A percentile compares a stretch with the other conserved stretches of the same genome.
These are phyloP conservation scores for Neoscelio sp. DNA, from an alignment of 2,888 invertebrate genomes.

Conservation along the genomic window DNA sequence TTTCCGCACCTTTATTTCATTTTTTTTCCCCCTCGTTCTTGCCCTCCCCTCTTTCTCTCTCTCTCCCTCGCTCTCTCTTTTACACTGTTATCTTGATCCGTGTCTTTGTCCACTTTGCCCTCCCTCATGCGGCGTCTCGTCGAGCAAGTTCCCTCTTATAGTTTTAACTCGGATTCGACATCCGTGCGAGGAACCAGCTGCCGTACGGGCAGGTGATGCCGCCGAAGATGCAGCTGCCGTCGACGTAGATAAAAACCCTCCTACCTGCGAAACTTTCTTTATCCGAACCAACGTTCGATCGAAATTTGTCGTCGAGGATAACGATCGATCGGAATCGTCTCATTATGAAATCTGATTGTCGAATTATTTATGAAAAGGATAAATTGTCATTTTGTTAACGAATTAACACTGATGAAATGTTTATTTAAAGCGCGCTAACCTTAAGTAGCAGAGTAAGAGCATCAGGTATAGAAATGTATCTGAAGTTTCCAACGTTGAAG, in stretches of 20 bases:
- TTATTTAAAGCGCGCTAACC: too few species aligned
- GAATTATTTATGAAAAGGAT: too few species aligned
- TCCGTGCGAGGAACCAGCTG: slow-evolving; percentile 64
- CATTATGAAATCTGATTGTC: too few species aligned
- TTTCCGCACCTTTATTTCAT: slow-evolving; percentile 3
- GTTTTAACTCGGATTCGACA: slow-evolving; percentile 65
- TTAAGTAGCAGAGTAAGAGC: too few species aligned
- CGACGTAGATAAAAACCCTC: slow-evolving; percentile 55
- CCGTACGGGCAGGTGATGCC: slow-evolving; percentile 66
- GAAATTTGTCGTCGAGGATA: slow-evolving; percentile 59
- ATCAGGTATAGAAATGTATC: too few species aligned
- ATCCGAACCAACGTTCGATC: slow-evolving; percentile 35
- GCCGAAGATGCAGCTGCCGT: slow-evolving; percentile 65
- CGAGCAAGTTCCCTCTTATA: slow-evolving; percentile 60
- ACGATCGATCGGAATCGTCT: too few species aligned
- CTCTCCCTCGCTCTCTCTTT: neutral
- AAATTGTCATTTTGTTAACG: too few species aligned
- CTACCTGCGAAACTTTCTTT: slow-evolving; percentile 60
- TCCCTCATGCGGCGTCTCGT: slow-evolving; percentile 48
- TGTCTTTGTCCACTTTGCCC: slow-evolving; percentile 16
- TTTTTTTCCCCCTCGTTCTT: neutral
- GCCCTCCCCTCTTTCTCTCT: neutral
- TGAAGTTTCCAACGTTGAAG: too few species aligned
- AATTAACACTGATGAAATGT: too few species aligned
- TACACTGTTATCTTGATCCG: neutral